Evolutionary conservation across 2,797 vertebrate species (phyloP).

Genomic region (Euphonia xanthogaster): DNA sequence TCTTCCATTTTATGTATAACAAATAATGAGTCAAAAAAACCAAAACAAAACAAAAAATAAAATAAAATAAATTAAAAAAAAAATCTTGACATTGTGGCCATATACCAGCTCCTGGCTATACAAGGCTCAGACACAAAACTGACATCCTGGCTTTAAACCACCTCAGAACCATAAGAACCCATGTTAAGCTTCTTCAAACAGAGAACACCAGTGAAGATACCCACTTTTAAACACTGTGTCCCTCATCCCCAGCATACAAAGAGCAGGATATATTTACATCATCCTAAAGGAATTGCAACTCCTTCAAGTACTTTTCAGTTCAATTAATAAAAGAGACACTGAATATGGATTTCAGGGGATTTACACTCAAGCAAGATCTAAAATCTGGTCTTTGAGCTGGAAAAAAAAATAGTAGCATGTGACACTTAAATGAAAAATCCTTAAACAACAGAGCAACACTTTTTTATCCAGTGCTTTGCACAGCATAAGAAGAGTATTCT

Average conservation of each 20-base stretch:
- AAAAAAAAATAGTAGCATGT: neutral
- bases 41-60: neutral
- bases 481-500: neutral
- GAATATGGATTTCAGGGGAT: neutral
- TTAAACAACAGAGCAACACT: neutral
- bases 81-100: neutral
- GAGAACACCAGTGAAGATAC: neutral
- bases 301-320: neutral
- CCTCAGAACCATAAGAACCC: neutral
- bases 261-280: neutral
- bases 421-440: neutral
- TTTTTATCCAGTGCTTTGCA: neutral
- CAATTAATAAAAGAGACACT: neutral
- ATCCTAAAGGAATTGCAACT: neutral
- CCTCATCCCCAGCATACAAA: neutral
- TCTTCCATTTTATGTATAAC: neutral
- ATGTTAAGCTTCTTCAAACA: neutral
- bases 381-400: neutral
- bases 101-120: neutral
- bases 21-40: neutral
- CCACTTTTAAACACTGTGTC: neutral
- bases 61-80: neutral
- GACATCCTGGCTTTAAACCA: neutral
- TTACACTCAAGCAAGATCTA: neutral
- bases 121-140: neutral